Evolutionary conservation across 2,797 vertebrate genomes (phyloP).

Genomic region (Fistularia tabacaria): DNA sequence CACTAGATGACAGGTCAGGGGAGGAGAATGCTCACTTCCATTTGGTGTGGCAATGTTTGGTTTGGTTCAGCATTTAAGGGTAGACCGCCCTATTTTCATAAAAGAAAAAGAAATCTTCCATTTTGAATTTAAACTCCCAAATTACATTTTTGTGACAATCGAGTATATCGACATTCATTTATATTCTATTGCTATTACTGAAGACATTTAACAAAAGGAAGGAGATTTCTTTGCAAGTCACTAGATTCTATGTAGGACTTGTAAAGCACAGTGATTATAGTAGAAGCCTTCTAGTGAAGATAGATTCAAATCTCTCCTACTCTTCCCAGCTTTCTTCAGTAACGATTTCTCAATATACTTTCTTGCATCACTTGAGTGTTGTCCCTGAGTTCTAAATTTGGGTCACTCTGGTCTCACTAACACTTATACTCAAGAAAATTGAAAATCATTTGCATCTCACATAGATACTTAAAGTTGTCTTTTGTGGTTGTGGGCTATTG

Average conservation of each 20-base stretch:
- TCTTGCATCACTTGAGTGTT: conserved; percentile 54
- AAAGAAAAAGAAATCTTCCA: neutral
- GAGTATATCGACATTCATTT: conserved; percentile 46
- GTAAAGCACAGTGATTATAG: conserved; percentile 66
- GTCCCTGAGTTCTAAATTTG: conserved; percentile 65
- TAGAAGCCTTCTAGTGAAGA: conserved; percentile 35
- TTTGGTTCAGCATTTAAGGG: conserved; percentile 32
- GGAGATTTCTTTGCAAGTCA: conserved; percentile 28
- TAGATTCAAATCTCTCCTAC: conserved; percentile 9
- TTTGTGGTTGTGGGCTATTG: no score
- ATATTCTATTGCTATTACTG: conserved; percentile 44
- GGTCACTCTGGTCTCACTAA: conserved; percentile 40
- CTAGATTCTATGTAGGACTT: conserved; percentile 34
- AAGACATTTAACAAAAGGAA: conserved; percentile 33
- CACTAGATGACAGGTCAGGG: conserved; percentile 17
- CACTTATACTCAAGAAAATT: no score
- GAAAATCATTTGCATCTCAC: no score
- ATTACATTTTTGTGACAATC: conserved; percentile 16
- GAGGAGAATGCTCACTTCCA: conserved; percentile 25
- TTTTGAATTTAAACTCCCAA: conserved; percentile 13
- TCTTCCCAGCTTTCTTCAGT: conserved; percentile 6
- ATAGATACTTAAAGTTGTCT: no score
- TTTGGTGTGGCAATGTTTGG: conserved; percentile 48
- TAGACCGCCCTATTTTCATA: conserved; percentile 12
- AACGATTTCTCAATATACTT: conserved; percentile 8